Evolutionary conservation across 2,888 invertebrate species (phyloP).

Genomic region (Caenorhabditis sp.): DNA sequence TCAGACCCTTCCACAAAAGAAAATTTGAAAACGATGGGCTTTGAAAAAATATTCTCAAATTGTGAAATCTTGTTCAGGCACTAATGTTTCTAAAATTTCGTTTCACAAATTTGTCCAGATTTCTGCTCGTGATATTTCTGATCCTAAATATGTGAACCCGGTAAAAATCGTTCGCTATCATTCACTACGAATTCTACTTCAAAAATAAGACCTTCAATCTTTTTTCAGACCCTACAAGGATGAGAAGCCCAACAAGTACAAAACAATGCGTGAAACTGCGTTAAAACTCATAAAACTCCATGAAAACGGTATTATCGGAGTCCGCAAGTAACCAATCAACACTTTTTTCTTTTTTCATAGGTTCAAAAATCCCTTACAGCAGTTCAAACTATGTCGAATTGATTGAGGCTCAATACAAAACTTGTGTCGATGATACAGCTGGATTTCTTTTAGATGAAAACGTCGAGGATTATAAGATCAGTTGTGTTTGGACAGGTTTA

Average conservation of each 20-base stretch:
- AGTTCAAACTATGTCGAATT: background rate
- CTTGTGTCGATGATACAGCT: slow-evolving; percentile 34
- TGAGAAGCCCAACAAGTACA: background rate
- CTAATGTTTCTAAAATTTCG: too few species aligned
- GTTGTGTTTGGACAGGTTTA: slow-evolving; percentile 49
- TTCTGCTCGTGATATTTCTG: too few species aligned
- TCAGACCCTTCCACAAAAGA: too few species aligned
- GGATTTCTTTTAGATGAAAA: slow-evolving; percentile 40
- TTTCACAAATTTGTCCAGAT: too few species aligned
- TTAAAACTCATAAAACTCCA: background rate
- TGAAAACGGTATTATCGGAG: slow-evolving; percentile 3
- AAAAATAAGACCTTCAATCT: too few species aligned
- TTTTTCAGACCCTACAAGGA: slow-evolving; percentile 9
- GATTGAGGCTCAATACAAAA: background rate
- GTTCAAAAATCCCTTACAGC: background rate
- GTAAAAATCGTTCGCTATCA: too few species aligned
- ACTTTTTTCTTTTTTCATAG: background rate
- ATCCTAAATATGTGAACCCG: too few species aligned
- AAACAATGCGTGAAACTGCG: slow-evolving; percentile 3
- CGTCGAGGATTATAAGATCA: slow-evolving; percentile 20
- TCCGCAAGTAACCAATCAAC: too few species aligned
- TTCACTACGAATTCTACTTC: too few species aligned
- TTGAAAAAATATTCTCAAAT: too few species aligned
- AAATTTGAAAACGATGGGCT: too few species aligned
- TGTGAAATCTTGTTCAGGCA: too few species aligned